phyloP scores from a whole-genome alignment of 2,113 vertebrate genomes.

The Hippolais icterina region DNA sequence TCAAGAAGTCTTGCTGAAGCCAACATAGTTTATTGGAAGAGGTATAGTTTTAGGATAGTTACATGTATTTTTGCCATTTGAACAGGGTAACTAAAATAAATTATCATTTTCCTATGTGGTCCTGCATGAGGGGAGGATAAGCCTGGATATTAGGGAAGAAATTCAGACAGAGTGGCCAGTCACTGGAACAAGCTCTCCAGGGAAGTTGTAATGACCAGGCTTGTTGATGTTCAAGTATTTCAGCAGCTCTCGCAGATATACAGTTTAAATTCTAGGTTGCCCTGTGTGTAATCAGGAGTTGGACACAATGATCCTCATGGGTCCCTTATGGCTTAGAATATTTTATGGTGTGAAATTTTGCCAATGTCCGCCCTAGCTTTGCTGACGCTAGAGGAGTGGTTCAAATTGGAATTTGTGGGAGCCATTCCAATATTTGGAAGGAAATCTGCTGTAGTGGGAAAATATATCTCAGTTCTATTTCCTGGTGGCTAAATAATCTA shows the following conservation, averaged over 20 bases:
- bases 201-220: not conserved
- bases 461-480: not conserved
- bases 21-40: not conserved
- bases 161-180: not conserved
- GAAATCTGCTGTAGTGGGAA: not conserved
- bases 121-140: not conserved
- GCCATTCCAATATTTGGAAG: not conserved
- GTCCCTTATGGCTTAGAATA: not conserved
- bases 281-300: not conserved
- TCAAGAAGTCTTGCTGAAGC: not conserved
- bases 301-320: not conserved
- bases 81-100: not conserved
- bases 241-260: rapidly evolving
- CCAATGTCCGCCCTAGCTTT: not conserved
- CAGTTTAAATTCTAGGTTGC: not conserved
- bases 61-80: not conserved
- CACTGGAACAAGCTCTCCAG: not conserved
- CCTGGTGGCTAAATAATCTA: not conserved
- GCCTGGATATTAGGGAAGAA: not conserved
- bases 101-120: not conserved
- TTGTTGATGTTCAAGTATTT: not conserved
- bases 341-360: not conserved
- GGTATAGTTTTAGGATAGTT: not conserved
- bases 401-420: not conserved
- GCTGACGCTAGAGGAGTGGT: not conserved